These are phyloP conservation scores for Drosophila lowei DNA, from an alignment of 1,140 invertebrate genomes.

Conservation along the genomic window DNA sequence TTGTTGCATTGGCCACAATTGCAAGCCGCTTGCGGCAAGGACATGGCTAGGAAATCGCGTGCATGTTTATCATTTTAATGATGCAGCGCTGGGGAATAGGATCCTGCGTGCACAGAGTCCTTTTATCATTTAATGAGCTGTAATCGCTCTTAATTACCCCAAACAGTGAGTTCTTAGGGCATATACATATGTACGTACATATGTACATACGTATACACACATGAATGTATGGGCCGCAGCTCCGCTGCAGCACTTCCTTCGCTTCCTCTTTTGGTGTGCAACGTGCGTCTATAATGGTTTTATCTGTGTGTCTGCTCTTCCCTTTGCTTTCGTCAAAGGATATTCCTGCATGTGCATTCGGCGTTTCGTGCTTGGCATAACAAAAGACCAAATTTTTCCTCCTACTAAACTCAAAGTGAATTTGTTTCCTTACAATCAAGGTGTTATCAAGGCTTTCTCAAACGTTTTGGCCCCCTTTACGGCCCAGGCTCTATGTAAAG, in stretches of 20 bases:
- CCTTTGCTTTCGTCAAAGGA: slow-evolving; percentile 20
- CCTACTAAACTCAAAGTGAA: background rate
- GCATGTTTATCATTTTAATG: slow-evolving; percentile 65
- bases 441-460: slow-evolving; percentile 4
- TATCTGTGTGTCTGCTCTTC: slow-evolving; percentile 40
- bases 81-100: slow-evolving; percentile 6
- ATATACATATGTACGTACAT: too few relatives aligned
- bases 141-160: slow-evolving; percentile 59
- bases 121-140: slow-evolving; percentile 64
- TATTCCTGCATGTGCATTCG: slow-evolving; percentile 20
- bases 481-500: background rate
- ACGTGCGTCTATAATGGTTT: slow-evolving; percentile 65
- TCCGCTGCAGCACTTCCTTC: background rate
- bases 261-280: slow-evolving; percentile 38
- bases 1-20: slow-evolving; percentile 52
- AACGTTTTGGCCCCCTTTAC: slow-evolving; percentile 3
- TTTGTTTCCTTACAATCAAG: slow-evolving; percentile 5
- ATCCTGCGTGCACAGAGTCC: slow-evolving; percentile 48
- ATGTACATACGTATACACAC: too few relatives aligned
- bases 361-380: slow-evolving; percentile 54
- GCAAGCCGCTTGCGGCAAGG: slow-evolving; percentile 55
- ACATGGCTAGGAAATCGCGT: slow-evolving; percentile 53
- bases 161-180: slow-evolving; percentile 25
- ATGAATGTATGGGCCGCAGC: slow-evolving; percentile 1
- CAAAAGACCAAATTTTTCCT: slow-evolving; percentile 48